These are phyloP conservation scores for Macrotus californicus DNA, from an alignment of 2,113 vertebrate genomes.

Conservation along the genomic window DNA sequence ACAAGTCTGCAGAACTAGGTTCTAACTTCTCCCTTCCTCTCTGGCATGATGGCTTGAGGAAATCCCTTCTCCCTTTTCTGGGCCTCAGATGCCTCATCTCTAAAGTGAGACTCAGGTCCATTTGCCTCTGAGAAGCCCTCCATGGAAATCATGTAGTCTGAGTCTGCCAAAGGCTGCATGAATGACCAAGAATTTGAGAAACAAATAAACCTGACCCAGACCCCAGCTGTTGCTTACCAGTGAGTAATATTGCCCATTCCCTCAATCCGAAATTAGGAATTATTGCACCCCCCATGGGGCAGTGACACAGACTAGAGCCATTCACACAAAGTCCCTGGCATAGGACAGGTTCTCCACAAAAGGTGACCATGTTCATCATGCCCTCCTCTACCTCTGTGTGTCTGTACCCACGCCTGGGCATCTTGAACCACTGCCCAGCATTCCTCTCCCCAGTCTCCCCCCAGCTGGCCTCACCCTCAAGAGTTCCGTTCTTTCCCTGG, in stretches of 20 bases:
- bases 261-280: not conserved
- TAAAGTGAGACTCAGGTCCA: not conserved
- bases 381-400: not conserved
- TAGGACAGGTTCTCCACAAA: not conserved
- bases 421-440: not conserved
- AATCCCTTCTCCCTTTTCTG: not conserved
- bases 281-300: too few species aligned
- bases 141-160: not conserved
- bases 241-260: not conserved
- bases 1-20: not conserved
- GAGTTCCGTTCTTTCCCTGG: not conserved
- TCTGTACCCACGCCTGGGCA: fast-evolving
- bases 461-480: not conserved
- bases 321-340: not conserved
- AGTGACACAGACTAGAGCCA: not conserved
- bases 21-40: not conserved
- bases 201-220: not conserved
- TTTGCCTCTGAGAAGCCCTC: not conserved
- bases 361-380: too few species aligned
- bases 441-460: not conserved
- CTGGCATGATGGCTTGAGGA: not conserved
- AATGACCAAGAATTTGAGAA: not conserved
- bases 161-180: not conserved
- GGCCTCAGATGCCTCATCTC: not conserved
- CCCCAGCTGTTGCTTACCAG: not conserved